Percentiles rank a stretch among this genome's conserved stretches.
These are phyloP conservation scores for Tipula helvola DNA, from an alignment of 2,888 invertebrate species.

Conservation along the genomic window DNA sequence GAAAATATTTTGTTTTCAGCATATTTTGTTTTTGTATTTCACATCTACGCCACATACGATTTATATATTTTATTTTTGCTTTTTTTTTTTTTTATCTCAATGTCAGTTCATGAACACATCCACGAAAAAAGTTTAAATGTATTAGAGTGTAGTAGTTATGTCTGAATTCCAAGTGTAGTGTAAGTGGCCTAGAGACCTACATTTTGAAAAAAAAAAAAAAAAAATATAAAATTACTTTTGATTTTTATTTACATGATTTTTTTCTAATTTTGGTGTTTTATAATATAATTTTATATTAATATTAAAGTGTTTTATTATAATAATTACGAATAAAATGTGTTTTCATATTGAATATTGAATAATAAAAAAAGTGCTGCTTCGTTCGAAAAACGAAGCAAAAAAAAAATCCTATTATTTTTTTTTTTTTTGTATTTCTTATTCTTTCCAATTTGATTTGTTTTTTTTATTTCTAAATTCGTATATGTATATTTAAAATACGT, in stretches of 20 bases:
- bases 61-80: background rate
- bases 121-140: conserved; percentile 6
- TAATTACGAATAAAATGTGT: conserved; percentile 4
- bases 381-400: conserved; percentile 6
- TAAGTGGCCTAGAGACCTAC: conserved; percentile 19
- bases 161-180: conserved; percentile 11
- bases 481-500: background rate
- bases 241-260: conserved; percentile 7
- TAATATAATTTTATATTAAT: background rate
- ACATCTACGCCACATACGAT: conserved; percentile 10
- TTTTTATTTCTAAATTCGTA: background rate
- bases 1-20: background rate
- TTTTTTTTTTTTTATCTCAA: conserved; percentile 14
- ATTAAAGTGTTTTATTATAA: background rate
- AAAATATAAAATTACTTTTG: background rate
- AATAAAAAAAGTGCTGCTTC: conserved; percentile 7
- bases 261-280: conserved; percentile 6
- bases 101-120: conserved; percentile 18
- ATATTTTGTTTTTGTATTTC: background rate
- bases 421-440: background rate
- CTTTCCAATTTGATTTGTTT: background rate
- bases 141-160: conserved; percentile 10
- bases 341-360: background rate
- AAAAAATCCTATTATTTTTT: background rate
- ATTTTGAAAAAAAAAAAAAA: conserved; percentile 16